phyloP scores from a whole-genome alignment of 1,140 invertebrate species.

The Coptotermes formosanus region DNA sequence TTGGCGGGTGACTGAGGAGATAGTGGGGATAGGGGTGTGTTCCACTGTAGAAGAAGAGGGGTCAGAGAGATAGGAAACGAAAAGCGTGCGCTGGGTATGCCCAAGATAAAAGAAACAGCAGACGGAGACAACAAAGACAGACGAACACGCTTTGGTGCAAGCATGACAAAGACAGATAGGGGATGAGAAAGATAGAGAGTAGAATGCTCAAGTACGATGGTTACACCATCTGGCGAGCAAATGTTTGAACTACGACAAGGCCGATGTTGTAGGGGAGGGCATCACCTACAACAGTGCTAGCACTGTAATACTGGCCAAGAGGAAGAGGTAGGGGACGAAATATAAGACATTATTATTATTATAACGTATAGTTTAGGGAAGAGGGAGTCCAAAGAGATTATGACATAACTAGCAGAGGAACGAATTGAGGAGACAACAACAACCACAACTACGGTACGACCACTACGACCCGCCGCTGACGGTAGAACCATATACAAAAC shows the following conservation, averaged over 20 bases:
- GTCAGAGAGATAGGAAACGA: neutral
- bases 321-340: neutral
- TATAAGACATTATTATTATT: constrained; percentile 10
- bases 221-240: constrained; percentile 27
- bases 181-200: neutral
- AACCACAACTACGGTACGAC: neutral
- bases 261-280: neutral
- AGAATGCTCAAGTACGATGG: neutral
- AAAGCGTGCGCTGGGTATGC: neutral
- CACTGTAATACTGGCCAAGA: neutral
- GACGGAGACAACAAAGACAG: constrained; percentile 1
- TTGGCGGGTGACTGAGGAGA: neutral
- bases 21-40: neutral
- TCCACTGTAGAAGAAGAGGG: neutral
- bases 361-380: neutral
- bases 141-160: neutral
- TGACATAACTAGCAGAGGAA: constrained; percentile 12
- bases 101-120: neutral
- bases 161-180: neutral
- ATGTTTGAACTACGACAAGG: constrained; percentile 21
- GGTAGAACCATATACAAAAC: neutral
- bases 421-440: neutral
- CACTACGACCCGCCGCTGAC: neutral
- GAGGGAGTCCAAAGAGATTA: neutral
- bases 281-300: neutral